These are phyloP conservation scores for Drosophila kikkawai DNA, from an alignment of 1,140 invertebrate genomes.

Conservation along the genomic window DNA sequence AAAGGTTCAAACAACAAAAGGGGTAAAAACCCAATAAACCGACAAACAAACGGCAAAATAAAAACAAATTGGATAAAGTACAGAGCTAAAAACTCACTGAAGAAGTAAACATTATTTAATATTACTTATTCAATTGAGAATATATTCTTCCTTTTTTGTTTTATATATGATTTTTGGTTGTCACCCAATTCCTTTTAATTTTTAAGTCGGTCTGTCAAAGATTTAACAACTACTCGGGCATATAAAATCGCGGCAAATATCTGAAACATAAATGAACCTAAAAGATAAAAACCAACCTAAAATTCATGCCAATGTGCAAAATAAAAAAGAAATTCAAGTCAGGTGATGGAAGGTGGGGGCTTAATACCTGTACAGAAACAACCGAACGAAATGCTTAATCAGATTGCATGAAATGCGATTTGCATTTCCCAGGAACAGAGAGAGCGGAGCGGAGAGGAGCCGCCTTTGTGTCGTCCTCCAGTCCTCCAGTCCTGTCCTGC, in stretches of 20 bases:
- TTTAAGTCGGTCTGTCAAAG: conserved; percentile 3
- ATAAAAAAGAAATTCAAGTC: neutral
- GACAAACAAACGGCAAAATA: conserved; percentile 12
- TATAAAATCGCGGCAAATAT: conserved; percentile 35
- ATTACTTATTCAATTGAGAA: neutral
- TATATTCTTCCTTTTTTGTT: too few relatives aligned
- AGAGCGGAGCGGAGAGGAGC: neutral
- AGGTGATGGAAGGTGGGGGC: neutral
- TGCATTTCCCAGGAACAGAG: conserved; percentile 20
- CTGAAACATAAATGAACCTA: conserved; percentile 4
- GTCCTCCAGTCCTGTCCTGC: conserved; percentile 7
- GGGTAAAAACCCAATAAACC: neutral
- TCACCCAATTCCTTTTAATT: neutral
- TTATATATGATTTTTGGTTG: neutral
- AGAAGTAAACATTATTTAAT: neutral
- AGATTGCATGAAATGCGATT: conserved; percentile 52
- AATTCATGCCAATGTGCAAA: conserved; percentile 17
- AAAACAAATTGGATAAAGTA: neutral
- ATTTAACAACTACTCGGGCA: conserved; percentile 5
- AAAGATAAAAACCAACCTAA: neutral
- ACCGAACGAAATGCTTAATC: conserved; percentile 30
- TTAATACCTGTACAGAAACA: conserved; percentile 11
- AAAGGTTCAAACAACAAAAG: conserved; percentile 11
- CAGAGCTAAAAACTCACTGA: neutral
- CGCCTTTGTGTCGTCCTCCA: conserved; percentile 15